Evolutionary conservation across 64 coral and sea anemone species (phyloP), one percentile per base, ranked within the genome.

Genomic region (Catalaphyllia jardinei): DNA sequence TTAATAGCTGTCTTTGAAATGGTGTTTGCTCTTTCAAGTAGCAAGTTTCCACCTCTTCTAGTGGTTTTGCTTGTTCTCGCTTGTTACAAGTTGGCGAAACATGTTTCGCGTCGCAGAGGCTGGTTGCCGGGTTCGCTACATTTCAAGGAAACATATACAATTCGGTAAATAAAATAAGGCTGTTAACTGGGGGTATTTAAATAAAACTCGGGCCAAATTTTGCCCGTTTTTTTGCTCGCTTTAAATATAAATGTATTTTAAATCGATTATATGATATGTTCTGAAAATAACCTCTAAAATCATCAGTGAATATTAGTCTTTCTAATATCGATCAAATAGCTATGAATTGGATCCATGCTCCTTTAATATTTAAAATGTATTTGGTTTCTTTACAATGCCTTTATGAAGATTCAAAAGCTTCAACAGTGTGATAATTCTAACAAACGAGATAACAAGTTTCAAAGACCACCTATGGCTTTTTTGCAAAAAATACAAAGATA

Each of bases 21-120:
- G 76, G 78, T 61, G 17, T 80, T 80, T 80, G 61, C 78, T 62
- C 24, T 80, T 80, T 61, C 54, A 24, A 62, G 54, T 69, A 61
- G 29, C 13, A 80, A 62, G 20, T 77, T 22, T 61, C 55, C 54
- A 19, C 52, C 78, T 62, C 35, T 80, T 61, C 78, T 61, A 61
- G 52, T 61, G 52, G 54, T 10, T 61, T 79, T 6, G 77, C n/a
- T 52, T 29, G 77, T 29, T 52, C 51, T 17, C n/a, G 57, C 78
- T 80, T 80, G 52, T 80, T 80, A 80, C 78, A 62, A 61, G 78
- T 60, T 18, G 54, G 16, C 1, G 74, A 77, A 80, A 61, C 14
- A 80, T 29, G 11, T 29, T 78, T 55, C 24, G 9, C 11, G 16
- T 79, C 74, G 0, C 10, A 8, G 24, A 24, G 1, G 8, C 22